Conservation (phyloP, 2,888 invertebrate species). For the Drosophila neonasuta region DNA sequence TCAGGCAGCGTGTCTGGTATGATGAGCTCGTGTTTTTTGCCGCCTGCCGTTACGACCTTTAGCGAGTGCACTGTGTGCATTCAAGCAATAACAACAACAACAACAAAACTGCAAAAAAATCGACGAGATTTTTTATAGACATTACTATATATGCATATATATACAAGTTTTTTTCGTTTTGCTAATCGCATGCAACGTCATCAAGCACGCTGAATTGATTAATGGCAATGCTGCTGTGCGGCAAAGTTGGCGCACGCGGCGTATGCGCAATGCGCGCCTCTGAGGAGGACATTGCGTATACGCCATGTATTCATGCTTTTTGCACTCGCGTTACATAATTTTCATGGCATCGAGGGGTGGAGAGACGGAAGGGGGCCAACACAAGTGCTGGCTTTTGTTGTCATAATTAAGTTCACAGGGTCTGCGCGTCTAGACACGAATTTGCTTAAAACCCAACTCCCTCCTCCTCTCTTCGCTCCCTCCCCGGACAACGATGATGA, state of each 20-base stretch:
- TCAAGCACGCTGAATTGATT: constrained; percentile 61
- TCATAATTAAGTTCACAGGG: constrained; percentile 63
- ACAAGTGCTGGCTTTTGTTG: constrained; percentile 44
- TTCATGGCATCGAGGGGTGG: neutral
- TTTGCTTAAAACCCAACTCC: constrained; percentile 26
- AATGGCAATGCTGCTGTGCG: constrained; percentile 46
- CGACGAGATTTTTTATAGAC: constrained; percentile 23
- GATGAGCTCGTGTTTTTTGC: constrained; percentile 45
- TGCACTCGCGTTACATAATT: constrained; percentile 35
- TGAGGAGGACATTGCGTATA: constrained; percentile 58
- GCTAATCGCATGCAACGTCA: constrained; percentile 52
- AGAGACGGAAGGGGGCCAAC: neutral
- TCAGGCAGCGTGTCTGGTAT: constrained; percentile 51
- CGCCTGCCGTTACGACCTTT: constrained; percentile 67
- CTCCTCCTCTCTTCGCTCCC: too few relatives aligned
- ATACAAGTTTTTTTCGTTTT: constrained; percentile 19
- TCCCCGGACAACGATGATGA: neutral
- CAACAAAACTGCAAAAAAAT: constrained; percentile 15
- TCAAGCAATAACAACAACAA: constrained; percentile 33
- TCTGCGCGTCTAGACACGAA: constrained; percentile 56
- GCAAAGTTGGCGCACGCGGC: constrained; percentile 33
- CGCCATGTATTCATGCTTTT: constrained; percentile 38
- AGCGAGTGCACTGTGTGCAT: constrained; percentile 62
- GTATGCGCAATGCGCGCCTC: constrained; percentile 58
- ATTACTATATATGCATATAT: neutral